These are phyloP conservation scores for Colossoma macropomum DNA, from an alignment of 2,113 vertebrate genomes.

Conservation along the genomic window DNA sequence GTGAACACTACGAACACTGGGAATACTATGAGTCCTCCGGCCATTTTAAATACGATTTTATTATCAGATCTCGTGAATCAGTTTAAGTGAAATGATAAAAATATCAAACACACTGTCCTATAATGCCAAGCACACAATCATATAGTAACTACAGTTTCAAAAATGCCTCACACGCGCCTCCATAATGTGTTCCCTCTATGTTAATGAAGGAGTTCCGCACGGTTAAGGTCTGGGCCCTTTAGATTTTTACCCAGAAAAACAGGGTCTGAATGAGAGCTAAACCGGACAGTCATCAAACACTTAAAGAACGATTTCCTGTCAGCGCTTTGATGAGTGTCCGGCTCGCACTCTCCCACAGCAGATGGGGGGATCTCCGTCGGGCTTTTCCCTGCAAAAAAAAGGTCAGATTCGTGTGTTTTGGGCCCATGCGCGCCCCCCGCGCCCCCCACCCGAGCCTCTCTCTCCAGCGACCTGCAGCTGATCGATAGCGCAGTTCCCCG, in stretches of 20 bases:
- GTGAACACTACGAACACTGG: too few relatives aligned
- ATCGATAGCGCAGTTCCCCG: slow-evolving; percentile 77
- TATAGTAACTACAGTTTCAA: not conserved
- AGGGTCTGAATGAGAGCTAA: slow-evolving; percentile 32
- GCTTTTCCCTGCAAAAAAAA: slow-evolving; percentile 47
- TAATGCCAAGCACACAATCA: not conserved
- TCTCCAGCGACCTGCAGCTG: slow-evolving; percentile 73
- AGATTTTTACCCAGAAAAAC: slow-evolving; percentile 22
- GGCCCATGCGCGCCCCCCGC: slow-evolving; percentile 23
- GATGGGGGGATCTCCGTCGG: slow-evolving; percentile 46
- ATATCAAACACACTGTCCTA: not conserved
- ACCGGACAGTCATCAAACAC: slow-evolving; percentile 56
- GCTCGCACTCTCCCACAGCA: slow-evolving; percentile 44
- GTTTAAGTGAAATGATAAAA: not conserved
- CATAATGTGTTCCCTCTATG: not conserved
- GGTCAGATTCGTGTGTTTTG: slow-evolving; percentile 54
- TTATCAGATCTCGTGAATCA: not conserved
- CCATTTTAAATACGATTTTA: not conserved
- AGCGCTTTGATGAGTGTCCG: slow-evolving; percentile 48
- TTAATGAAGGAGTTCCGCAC: not conserved
- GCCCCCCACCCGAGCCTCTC: slow-evolving; percentile 23
- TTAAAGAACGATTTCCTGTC: slow-evolving; percentile 62
- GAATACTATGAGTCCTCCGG: too few relatives aligned
- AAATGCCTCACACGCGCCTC: too few relatives aligned
- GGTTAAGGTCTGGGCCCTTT: slow-evolving; percentile 16